Evolutionary conservation across 2,888 invertebrate genomes (phyloP), one percentile per base, ranked within the genome.

Genomic region (Volucella inanis): DNA sequence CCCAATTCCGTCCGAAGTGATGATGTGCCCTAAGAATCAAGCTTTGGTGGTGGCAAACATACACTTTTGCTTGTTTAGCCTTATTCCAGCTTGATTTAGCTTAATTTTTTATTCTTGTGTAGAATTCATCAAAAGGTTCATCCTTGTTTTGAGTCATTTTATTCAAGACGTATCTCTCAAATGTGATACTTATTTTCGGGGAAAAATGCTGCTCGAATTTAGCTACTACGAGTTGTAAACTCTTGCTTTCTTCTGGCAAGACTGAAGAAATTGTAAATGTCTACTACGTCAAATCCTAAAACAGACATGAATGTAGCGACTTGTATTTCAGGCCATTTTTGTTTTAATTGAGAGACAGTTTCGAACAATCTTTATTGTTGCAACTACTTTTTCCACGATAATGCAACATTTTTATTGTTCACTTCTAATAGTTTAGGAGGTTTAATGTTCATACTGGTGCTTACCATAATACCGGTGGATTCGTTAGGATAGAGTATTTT

Each of bases 71-170:
- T 61, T 61, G 12, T 71, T 71, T 31, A 71, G 31, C 14, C 38
- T 54, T 8, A 11, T 12, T 8, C 6, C 45, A 3, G 3, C 22
- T 22, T 4, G 0, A 3, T 22, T 3, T 4, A 22, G 22, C 22
- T 31, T 31, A 6, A 18, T 78, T 82, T 67, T 82, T 86, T 52
- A 86, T 80, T 64, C 76, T 71, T 12, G 77, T 87, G 64, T 68
- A 81, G 59, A 81, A 86, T n/a, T 84, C 68, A 54, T 87, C 78
- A 64, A 87, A 87, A 15, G 52, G 41, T 18, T 87, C 75, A 10
- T 62, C 67, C 22, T 72, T 70, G n/a, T 31, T 62, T 84, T 87
- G 78, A 0, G 31, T 64, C 22, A 85, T 64, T 62, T 54, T 84
- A 62, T 84, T 78, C 38, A 81, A 85, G n/a, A 64, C 70, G 50